Evolutionary conservation across 1,140 invertebrate genomes (phyloP).

Genomic region (Xylocopa sonorina): DNA sequence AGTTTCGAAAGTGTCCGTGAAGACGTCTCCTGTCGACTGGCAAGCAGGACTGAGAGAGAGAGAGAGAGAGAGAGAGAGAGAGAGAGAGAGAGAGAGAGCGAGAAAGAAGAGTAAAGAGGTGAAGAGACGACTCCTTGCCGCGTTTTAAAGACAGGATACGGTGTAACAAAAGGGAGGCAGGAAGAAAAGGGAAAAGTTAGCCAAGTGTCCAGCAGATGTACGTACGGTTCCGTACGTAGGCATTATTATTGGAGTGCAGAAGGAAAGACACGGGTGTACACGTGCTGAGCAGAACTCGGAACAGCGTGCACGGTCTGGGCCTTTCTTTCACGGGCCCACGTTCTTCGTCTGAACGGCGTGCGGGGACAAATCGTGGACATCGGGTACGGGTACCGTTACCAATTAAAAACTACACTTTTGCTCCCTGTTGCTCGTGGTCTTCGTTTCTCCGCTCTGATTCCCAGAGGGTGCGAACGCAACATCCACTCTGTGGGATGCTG

Average conservation of each 20-base stretch:
- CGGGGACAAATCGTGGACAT: slow-evolving; percentile 7
- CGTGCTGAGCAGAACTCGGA: slow-evolving; percentile 50
- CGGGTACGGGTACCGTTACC: slow-evolving; percentile 16
- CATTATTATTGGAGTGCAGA: slow-evolving; percentile 68
- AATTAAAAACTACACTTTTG: slow-evolving; percentile 7
- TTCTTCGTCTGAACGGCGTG: slow-evolving; percentile 50
- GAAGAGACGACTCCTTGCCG: slow-evolving; percentile 23
- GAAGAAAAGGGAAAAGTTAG: slow-evolving; percentile 42
- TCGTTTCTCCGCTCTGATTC: background rate
- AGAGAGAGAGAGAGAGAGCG: background rate
- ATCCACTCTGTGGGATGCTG: background rate
- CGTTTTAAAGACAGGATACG: slow-evolving; percentile 42
- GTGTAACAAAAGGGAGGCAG: slow-evolving; percentile 38
- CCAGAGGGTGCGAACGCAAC: background rate
- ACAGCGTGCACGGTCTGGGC: slow-evolving; percentile 36
- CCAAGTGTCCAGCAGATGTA: slow-evolving; percentile 74
- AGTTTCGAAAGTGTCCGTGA: slow-evolving; percentile 26
- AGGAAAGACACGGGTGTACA: slow-evolving; percentile 53
- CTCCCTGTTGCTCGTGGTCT: background rate
- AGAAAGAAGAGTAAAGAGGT: background rate
- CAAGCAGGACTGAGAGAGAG: background rate
- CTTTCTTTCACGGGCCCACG: slow-evolving; percentile 58
- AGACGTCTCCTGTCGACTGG: background rate
- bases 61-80: background rate
- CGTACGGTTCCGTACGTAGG: slow-evolving; percentile 41